Evolutionary conservation across 2,797 vertebrate species (phyloP).

Genomic region (Luscinia megarhynchos): DNA sequence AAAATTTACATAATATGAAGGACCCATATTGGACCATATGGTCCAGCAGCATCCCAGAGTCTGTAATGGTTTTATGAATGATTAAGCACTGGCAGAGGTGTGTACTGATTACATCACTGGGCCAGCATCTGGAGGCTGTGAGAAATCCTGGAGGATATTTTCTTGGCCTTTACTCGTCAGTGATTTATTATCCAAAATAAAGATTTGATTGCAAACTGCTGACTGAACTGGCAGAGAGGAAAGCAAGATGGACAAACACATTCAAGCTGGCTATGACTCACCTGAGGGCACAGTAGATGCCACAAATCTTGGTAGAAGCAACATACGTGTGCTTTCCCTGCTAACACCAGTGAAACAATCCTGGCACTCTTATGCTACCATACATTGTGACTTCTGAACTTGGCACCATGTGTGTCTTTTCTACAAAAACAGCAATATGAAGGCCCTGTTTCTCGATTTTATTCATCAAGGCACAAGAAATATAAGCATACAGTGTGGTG

Average conservation of each 20-base stretch:
- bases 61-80: neutral
- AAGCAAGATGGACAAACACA: neutral
- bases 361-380: neutral
- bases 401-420: neutral
- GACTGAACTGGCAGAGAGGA: neutral
- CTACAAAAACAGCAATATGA: neutral
- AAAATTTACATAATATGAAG: neutral
- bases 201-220: slow-evolving; percentile 3
- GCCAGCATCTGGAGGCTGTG: neutral
- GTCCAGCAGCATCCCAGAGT: neutral
- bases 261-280: neutral
- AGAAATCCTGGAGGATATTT: neutral
- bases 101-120: neutral
- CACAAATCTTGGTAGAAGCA: neutral
- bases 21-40: neutral
- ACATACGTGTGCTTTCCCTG: neutral
- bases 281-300: neutral
- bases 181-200: slow-evolving; percentile 1
- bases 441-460: neutral
- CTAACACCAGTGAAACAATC: neutral
- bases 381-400: neutral
- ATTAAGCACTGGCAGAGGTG: neutral
- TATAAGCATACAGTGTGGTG: neutral
- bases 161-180: neutral
- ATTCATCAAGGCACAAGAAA: neutral